Conservation (phyloP, 2,888 invertebrate species). For the Philopedon plagiatum region DNA sequence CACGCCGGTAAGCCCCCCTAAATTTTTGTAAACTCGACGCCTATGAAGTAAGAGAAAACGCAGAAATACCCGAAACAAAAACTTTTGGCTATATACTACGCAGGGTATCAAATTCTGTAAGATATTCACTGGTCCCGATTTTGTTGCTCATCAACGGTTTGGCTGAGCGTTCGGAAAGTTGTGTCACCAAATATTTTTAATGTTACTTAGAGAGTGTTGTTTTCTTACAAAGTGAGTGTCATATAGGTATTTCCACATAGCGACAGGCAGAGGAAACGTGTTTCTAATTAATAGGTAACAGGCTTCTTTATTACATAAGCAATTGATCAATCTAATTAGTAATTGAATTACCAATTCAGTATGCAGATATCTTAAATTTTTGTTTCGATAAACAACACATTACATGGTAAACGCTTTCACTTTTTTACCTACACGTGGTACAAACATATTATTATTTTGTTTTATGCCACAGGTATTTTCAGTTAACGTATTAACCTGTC, state of each 20-base stretch:
- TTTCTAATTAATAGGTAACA: neutral
- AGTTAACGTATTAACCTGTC: conserved; percentile 35
- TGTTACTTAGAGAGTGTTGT: no score
- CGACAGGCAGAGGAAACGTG: neutral
- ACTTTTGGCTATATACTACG: no score
- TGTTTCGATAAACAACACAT: conserved; percentile 7
- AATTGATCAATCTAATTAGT: conserved; percentile 8
- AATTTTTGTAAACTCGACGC: no score
- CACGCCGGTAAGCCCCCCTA: no score
- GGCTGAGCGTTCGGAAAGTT: no score
- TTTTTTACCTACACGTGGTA: conserved; percentile 18
- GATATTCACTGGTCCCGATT: no score
- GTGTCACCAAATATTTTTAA: no score
- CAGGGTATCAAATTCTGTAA: no score
- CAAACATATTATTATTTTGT: neutral
- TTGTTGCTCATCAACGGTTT: no score
- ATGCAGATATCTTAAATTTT: conserved; percentile 6
- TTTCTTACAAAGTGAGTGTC: no score
- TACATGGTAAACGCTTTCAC: conserved; percentile 18
- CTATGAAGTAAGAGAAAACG: no score
- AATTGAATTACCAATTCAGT: conserved; percentile 1
- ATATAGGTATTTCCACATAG: neutral
- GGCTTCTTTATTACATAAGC: neutral
- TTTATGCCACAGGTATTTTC: conserved; percentile 25
- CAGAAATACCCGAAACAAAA: no score